A percentile compares a stretch with the other conserved stretches of the same genome.
Evolutionary conservation across 2,797 vertebrate species (phyloP).

Genomic region (Acanthiza pusilla): DNA sequence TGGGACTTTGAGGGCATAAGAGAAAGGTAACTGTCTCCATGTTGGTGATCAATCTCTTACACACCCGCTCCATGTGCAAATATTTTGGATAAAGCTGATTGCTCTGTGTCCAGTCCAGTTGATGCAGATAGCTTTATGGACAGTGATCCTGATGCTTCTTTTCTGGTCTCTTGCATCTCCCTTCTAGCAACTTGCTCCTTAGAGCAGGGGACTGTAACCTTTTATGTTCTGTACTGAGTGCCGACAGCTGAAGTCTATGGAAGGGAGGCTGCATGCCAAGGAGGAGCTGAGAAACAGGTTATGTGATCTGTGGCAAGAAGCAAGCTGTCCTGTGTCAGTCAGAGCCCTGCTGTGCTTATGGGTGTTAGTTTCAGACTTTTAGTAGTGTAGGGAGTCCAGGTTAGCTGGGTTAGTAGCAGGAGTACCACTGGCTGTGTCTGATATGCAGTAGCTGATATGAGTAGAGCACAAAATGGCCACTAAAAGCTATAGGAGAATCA

Average conservation of each 20-base stretch:
- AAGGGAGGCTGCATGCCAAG: neutral
- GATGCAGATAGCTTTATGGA: neutral
- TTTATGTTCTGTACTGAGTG: neutral
- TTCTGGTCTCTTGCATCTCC: neutral
- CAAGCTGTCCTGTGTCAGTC: neutral
- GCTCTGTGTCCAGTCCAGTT: neutral
- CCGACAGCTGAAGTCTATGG: neutral
- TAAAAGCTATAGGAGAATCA: neutral
- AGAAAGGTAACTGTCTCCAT: neutral
- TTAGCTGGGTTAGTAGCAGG: neutral
- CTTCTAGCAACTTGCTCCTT: neutral
- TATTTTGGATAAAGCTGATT: neutral
- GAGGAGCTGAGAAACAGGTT: neutral
- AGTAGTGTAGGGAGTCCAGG: neutral
- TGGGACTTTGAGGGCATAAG: neutral
- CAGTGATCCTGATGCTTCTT: neutral
- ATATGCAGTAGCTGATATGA: neutral
- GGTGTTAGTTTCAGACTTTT: neutral
- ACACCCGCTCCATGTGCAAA: accelerated
- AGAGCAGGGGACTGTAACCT: neutral
- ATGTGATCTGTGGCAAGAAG: neutral
- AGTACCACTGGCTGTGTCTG: neutral
- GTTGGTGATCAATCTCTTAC: accelerated
- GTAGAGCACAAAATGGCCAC: neutral
- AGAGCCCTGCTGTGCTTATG: neutral